Base-by-base conservation (phyloP, 1,140 invertebrate genomes). In the Hycleus phaleratus region DNA sequence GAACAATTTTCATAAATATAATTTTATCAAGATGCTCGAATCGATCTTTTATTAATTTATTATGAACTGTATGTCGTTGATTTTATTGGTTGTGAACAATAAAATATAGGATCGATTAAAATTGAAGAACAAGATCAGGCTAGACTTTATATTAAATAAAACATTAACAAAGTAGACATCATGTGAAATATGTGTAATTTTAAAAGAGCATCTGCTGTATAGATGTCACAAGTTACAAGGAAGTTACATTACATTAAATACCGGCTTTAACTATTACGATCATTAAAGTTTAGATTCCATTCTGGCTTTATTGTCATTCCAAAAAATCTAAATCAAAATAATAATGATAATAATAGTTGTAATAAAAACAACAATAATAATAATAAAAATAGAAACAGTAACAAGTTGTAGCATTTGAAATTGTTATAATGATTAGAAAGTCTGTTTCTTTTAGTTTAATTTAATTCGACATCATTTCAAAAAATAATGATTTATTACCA, bases 101-200 rank as follows among this genome's bases (percentile, higher is more conserved):
- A 46, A 12, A 46, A 49, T 49, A 32, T 49, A 26, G 11, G 47
- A 12, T 12, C 24, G 11, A 38, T 24, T 53, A 44, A 43, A 53
- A 26, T 24, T 38, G 44, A 46, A 45, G 24, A 38, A 54, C 42
- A 26, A 45, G 32, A 32, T 32, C 32, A 32, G 18, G 7, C 32
- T 32, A 32, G 32, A 32, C 32, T 32, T 32, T 47, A 46, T 58
- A 49, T 48, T 60, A 60, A 60, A 60, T 60, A 60, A 60, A 55
- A 49, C 58, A 60, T 55, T 56, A 60, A 56, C 53, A 60, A 56
- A 49, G 58, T 56, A 52, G 48, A 12, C 38, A 39, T 46, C 40
- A 55, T 4, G 43, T 56, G 52, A 60, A 55, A 60, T 49, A 60
- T 60, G 58, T 60, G 46, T 43, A 52, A 52, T 52, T 43, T 43